Base-by-base conservation (phyloP, 2,113 vertebrate species). In the Microcebus tavaratra region DNA sequence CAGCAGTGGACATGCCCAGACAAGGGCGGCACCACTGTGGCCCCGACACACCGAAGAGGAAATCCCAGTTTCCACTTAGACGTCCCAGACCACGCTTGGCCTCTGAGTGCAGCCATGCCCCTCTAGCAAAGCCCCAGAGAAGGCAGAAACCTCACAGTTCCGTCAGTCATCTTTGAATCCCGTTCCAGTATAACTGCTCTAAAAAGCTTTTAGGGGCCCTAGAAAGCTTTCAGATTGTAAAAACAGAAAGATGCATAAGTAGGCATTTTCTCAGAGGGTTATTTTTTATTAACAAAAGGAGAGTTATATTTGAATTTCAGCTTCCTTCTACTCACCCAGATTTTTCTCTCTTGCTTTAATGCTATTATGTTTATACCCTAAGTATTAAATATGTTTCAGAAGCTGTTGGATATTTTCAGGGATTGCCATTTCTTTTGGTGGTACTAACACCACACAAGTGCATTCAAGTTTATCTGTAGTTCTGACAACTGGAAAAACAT, bases 401-500 rank as follows among this genome's bases (percentile, higher is more conserved):
- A 90, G 61, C 68, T 83, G 48, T 68, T 79, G 42, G 36, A 11
- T n/a, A 5, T 90, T 79, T 87, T 57, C 31, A 70, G n/a, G 61
- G 36, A 23, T 39, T 65, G 45, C 39, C 59, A 25, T 79, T 81
- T 75, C 63, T 70, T 8, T 42, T 55, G 21, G 2, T 67, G 39
- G 31, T 73, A 31, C 25, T 48, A 25, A 79, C 0, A 11, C 39
- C 27, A 5, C 23, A 8, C 34, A 83, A 86, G 57, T 85, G 57
- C 39, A 31, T 82, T 61, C n/a, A 83, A 36, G n/a, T 86, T 86
- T 80, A 50, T 42, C 36, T 29, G 45, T 70, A 68, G 36, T 84
- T 95, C 39, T 67, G n/a, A 94, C 53, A 82, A 70, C 55, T 92
- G 25, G 39, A 80, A 87, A 95, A 68, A 70, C 39, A 9, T n/a